Evolutionary conservation across 2,797 vertebrate species (phyloP).

Genomic region (Spheniscus humboldti): DNA sequence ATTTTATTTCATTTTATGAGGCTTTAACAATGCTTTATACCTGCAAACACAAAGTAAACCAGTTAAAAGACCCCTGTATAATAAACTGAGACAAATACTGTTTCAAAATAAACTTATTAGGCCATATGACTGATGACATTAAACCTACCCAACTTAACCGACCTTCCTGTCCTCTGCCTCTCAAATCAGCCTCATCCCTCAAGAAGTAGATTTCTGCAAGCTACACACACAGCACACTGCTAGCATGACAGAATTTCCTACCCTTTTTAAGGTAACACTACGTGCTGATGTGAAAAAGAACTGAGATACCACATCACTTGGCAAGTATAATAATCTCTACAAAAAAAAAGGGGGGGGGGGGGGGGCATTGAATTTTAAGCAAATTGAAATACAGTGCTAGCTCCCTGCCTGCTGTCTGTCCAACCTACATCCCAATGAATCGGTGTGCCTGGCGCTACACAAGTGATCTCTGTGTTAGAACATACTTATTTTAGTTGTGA

Average conservation of each 20-base stretch:
- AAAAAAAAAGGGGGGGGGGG: not conserved
- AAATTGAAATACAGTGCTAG: not conserved
- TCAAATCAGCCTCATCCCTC: not conserved
- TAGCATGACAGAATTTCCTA: not conserved
- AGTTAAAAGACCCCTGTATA: not conserved
- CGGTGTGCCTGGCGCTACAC: fast-evolving
- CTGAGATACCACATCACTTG: not conserved
- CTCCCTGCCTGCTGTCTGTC: not conserved
- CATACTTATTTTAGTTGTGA: not conserved
- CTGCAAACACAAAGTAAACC: not conserved
- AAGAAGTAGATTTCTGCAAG: not conserved
- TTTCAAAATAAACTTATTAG: not conserved
- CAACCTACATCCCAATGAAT: not conserved
- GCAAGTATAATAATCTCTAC: not conserved
- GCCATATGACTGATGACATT: not conserved
- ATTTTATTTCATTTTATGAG: not conserved
- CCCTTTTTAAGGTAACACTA: not conserved
- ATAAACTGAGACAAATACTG: not conserved
- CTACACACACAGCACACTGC: not conserved
- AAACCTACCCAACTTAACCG: not conserved
- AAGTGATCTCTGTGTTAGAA: not conserved
- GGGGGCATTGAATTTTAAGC: not conserved
- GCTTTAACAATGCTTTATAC: not conserved
- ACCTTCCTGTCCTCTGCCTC: not conserved
- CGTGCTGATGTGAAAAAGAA: not conserved